These are phyloP conservation scores for Forficula auricularia DNA, from an alignment of 1,140 invertebrate species.

Conservation along the genomic window DNA sequence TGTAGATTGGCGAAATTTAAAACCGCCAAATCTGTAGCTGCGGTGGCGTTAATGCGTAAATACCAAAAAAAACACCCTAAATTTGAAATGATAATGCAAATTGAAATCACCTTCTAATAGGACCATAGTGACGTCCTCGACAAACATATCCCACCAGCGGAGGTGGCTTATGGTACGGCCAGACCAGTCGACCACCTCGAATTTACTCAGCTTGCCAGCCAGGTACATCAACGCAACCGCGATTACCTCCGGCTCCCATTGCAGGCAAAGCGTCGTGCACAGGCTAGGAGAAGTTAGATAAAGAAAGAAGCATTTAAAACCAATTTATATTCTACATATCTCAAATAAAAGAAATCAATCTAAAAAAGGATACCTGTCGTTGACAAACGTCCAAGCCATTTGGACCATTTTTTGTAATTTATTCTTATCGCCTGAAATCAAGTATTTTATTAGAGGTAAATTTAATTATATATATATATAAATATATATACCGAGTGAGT, in stretches of 20 bases:
- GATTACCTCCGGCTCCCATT: constrained; percentile 99
- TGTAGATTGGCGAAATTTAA: no score
- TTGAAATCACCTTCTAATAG: constrained; percentile 74
- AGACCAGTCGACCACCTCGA: constrained; percentile 85
- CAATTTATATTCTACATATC: constrained; percentile 4
- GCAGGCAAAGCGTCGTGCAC: constrained; percentile 87
- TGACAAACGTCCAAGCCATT: constrained; percentile 99
- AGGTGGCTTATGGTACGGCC: constrained; percentile 62
- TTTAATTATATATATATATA: no score
- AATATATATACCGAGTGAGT: not conserved
- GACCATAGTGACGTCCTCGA: constrained; percentile 89
- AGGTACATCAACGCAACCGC: constrained; percentile 94
- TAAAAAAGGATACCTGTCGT: constrained; percentile 59
- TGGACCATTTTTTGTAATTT: constrained; percentile 95
- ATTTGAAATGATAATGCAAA: no score
- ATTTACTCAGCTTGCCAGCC: constrained; percentile 88
- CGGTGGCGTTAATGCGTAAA: no score
- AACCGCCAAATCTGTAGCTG: no score
- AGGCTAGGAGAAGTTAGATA: constrained; percentile 35
- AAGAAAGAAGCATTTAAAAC: constrained; percentile 7
- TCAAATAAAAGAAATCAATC: constrained; percentile 7
- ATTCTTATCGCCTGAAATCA: constrained; percentile 59
- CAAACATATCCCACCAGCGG: constrained; percentile 96
- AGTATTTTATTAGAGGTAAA: no score
- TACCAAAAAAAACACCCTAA: no score